Evolutionary conservation across 2,113 vertebrate genomes (phyloP), one percentile per base, ranked within the genome.

Genomic region (Gobiocypris rarus): DNA sequence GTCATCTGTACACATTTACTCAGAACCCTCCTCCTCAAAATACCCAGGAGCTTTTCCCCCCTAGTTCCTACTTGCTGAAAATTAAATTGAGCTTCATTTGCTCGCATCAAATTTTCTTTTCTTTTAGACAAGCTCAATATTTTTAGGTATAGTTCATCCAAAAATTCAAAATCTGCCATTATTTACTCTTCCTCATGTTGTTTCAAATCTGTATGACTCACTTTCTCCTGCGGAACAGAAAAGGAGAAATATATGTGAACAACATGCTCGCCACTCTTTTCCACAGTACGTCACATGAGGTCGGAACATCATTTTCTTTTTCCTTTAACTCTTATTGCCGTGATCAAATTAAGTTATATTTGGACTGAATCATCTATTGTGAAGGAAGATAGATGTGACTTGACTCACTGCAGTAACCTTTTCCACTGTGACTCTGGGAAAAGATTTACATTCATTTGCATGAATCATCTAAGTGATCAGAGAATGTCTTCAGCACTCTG

Each of bases 1-100:
- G 24, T 81, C 77, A 48, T 85, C 77, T 85, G 76, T 75, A 85
- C 84, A 85, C 84, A 85, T 85, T 85, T 81, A 85, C 77, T 31
- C 76, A 81, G 26, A 85, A 52, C 22, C 74, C 54, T 75, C 38
- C 75, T 73, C 77, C 45, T 81, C 77, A 81, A 85, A 81, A 74
- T 63, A 85, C 56, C 84, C 69, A 24, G 13, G 77, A 75, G 84
- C 52, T 22, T 26, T 73, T 38, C 17, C 17, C 34, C 43, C 69
- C 19, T 75, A n/a, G 28, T n/a, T 73, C 19, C 76, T 26, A 58
- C 69, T 52, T 74, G 77, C 28, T 74, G 41, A 5, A 85, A 85
- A 80, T 85, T 63, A 75, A 81, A 85, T 73, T 70, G 77, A 13
- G 31, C 67, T 81, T 75, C 61, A 54, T 73, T 65, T 38, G 28